phyloP scores from a whole-genome alignment of 2,113 vertebrate genomes.

The Tapirus terrestris region DNA sequence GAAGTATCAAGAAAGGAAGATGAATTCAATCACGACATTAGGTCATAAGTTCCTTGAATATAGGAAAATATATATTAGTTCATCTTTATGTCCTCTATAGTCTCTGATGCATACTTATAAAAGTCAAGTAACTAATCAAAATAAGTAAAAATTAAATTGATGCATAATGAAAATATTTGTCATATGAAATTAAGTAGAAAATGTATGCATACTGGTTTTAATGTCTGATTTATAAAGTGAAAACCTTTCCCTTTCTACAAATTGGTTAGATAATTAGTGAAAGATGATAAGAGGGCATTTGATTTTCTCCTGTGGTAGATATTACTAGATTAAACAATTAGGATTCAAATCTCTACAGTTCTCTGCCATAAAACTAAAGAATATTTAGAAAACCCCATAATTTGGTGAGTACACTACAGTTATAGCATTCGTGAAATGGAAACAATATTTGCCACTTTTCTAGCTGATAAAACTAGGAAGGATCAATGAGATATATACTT shows the following conservation, averaged over 20 bases:
- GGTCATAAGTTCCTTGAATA: not conserved
- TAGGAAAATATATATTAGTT: not conserved
- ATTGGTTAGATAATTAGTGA: not conserved
- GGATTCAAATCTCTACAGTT: not conserved
- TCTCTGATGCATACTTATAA: not conserved
- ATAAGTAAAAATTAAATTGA: not conserved
- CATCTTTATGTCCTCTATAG: not conserved
- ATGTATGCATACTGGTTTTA: not conserved
- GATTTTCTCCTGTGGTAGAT: not conserved
- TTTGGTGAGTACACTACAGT: not conserved
- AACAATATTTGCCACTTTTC: not conserved
- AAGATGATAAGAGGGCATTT: not conserved
- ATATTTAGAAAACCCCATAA: not conserved
- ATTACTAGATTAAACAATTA: not conserved
- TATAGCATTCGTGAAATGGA: not conserved
- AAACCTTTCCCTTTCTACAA: not conserved
- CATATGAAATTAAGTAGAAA: not conserved
- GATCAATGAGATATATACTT: not conserved
- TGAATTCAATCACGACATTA: not conserved
- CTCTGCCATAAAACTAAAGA: not conserved
- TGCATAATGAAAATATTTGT: not conserved
- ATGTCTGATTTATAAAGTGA: not conserved
- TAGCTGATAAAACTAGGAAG: not conserved
- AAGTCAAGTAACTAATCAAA: not conserved
- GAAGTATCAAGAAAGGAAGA: not conserved